Percentiles rank a stretch among this genome's conserved stretches.
phyloP scores from a whole-genome alignment of 2,797 vertebrate genomes.

The Acestrorhynchus altus region DNA sequence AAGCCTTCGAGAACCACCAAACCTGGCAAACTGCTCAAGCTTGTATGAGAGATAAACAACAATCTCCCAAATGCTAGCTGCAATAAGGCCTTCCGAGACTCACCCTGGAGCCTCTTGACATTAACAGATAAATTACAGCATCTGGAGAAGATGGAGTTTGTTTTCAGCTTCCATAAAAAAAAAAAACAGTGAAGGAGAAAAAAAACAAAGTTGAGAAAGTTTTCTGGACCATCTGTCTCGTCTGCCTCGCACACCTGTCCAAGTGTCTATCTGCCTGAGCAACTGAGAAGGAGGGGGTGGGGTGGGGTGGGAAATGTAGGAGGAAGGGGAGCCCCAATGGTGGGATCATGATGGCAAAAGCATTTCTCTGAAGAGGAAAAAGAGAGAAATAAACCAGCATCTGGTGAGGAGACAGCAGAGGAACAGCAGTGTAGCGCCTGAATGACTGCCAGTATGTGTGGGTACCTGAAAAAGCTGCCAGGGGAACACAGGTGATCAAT shows the following conservation, averaged over 20 bases:
- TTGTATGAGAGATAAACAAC: slow-evolving; percentile 39
- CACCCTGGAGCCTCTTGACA: slow-evolving; percentile 41
- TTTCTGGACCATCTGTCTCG: slow-evolving; percentile 74
- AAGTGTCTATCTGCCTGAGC: slow-evolving; percentile 42
- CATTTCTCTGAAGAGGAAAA: slow-evolving; percentile 20
- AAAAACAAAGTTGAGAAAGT: slow-evolving; percentile 64
- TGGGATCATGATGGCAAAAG: slow-evolving; percentile 37
- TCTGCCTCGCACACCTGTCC: slow-evolving; percentile 71
- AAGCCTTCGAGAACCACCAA: slow-evolving; percentile 20
- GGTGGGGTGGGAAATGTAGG: neutral
- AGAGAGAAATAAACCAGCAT: slow-evolving; percentile 45
- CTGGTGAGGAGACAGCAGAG: slow-evolving; percentile 32
- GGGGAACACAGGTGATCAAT: slow-evolving; percentile 41
- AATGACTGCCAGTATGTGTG: slow-evolving; percentile 67
- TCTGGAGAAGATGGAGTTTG: slow-evolving; percentile 47
- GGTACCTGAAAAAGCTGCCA: slow-evolving; percentile 49
- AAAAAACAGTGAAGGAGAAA: neutral
- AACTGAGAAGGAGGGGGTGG: slow-evolving; percentile 21
- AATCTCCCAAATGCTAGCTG: slow-evolving; percentile 3
- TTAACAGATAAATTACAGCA: slow-evolving; percentile 54
- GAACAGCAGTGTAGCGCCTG: slow-evolving; percentile 29
- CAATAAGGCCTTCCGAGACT: slow-evolving; percentile 35
- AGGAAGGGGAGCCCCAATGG: neutral
- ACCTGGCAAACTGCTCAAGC: slow-evolving; percentile 20
- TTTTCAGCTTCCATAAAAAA: slow-evolving; percentile 7